These are phyloP conservation scores for Melanaphis sacchari DNA, from an alignment of 1,140 invertebrate genomes.

Conservation along the genomic window DNA sequence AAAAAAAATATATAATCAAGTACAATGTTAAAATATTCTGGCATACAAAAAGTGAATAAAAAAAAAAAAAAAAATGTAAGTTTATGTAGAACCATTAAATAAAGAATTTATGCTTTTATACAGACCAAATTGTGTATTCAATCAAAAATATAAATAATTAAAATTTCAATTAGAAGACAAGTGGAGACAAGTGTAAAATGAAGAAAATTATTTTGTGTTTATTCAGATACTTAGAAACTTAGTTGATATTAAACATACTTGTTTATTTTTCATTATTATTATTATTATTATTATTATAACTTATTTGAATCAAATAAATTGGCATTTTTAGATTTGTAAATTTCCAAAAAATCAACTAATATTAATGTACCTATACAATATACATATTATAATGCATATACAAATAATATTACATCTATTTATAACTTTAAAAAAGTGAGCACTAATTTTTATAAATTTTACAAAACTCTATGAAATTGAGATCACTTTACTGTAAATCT, in stretches of 20 bases:
- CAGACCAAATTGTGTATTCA: neutral
- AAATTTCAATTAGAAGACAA: neutral
- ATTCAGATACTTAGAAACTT: too few species aligned
- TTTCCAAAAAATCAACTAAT: neutral
- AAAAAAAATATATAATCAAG: neutral
- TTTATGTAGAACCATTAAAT: neutral
- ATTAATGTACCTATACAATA: neutral
- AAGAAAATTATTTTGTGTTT: too few species aligned
- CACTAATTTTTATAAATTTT: neutral
- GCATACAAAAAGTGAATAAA: too few species aligned
- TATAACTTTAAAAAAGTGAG: too few species aligned
- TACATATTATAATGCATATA: neutral
- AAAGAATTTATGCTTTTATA: neutral
- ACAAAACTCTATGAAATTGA: neutral
- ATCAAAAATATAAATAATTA: neutral
- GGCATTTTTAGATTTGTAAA: too few species aligned
- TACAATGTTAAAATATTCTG: neutral
- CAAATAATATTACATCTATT: neutral
- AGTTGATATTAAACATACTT: too few species aligned
- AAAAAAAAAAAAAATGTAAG: too few species aligned
- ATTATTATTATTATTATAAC: too few species aligned
- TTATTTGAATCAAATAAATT: too few species aligned
- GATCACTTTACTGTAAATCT: neutral
- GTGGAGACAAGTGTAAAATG: too few species aligned
- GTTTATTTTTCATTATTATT: too few species aligned